Conservation (phyloP, 2,113 vertebrate species). For the rat (Rattus norvegicus) region DNA sequence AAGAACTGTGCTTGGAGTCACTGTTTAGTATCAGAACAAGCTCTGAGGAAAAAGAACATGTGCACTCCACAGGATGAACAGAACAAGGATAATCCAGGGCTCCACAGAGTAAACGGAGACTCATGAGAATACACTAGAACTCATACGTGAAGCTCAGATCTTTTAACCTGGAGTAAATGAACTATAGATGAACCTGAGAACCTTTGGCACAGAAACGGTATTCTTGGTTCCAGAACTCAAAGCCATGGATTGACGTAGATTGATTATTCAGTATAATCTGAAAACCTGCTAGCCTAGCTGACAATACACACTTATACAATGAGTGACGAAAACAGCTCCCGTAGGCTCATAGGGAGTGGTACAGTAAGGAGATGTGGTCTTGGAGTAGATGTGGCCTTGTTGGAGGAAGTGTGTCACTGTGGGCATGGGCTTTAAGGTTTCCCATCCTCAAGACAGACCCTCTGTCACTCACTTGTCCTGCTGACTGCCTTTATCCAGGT, state of each 20-base stretch:
- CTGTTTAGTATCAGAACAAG: not conserved
- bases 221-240: not conserved
- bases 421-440: not conserved
- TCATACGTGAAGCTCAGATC: not conserved
- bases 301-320: not conserved
- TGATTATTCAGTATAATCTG: not conserved
- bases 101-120: not conserved
- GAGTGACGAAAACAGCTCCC: not conserved
- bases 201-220: not conserved
- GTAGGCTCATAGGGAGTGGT: not conserved
- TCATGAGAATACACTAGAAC: not conserved
- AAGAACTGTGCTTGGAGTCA: not conserved
- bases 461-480: not conserved
- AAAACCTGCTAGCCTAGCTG: not conserved
- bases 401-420: not conserved
- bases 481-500: not conserved
- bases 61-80: not conserved
- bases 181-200: not conserved
- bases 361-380: not conserved
- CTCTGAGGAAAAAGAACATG: too few species aligned
- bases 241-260: not conserved
- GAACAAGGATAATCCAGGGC: not conserved
- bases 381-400: not conserved
- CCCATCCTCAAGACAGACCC: not conserved
- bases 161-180: not conserved